A percentile compares a stretch with the other conserved stretches of the same genome.
Evolutionary conservation across 2,797 vertebrate species (phyloP).

Genomic region (Myripristis jacobus): DNA sequence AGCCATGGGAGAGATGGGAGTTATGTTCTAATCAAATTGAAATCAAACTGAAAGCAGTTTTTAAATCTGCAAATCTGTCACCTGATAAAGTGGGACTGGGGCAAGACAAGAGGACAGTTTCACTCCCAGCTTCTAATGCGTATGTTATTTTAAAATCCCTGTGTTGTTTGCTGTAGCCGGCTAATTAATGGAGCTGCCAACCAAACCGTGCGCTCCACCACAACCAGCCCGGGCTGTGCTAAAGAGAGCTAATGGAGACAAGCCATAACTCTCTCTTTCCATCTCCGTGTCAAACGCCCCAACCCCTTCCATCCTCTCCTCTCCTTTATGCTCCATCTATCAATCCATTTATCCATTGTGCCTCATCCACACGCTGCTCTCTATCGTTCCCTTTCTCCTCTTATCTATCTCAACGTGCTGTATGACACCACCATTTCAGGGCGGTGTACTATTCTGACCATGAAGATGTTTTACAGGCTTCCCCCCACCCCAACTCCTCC

Average conservation of each 20-base stretch:
- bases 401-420: slow-evolving; percentile 64
- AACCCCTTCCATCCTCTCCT: slow-evolving; percentile 23
- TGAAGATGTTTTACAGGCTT: slow-evolving; percentile 68
- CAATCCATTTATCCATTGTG: slow-evolving; percentile 65
- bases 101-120: too few species aligned
- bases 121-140: too few species aligned
- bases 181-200: slow-evolving; percentile 45
- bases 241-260: slow-evolving; percentile 52
- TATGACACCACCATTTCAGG: slow-evolving; percentile 50
- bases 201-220: slow-evolving; percentile 2
- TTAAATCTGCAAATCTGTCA: too few species aligned
- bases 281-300: slow-evolving; percentile 50
- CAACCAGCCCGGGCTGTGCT: slow-evolving; percentile 8
- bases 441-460: slow-evolving; percentile 53
- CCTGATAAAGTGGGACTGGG: too few species aligned
- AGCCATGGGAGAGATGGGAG: too few species aligned
- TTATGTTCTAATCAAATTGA: too few species aligned
- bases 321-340: slow-evolving; percentile 55
- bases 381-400: slow-evolving; percentile 27
- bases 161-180: slow-evolving; percentile 7
- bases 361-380: slow-evolving; percentile 23
- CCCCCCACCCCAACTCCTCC: too few species aligned
- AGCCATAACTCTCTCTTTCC: slow-evolving; percentile 56
- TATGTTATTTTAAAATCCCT: slow-evolving; percentile 13
- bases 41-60: too few species aligned